Evolutionary conservation across 2,888 invertebrate species (phyloP).

Genomic region (Acronicta leporina): DNA sequence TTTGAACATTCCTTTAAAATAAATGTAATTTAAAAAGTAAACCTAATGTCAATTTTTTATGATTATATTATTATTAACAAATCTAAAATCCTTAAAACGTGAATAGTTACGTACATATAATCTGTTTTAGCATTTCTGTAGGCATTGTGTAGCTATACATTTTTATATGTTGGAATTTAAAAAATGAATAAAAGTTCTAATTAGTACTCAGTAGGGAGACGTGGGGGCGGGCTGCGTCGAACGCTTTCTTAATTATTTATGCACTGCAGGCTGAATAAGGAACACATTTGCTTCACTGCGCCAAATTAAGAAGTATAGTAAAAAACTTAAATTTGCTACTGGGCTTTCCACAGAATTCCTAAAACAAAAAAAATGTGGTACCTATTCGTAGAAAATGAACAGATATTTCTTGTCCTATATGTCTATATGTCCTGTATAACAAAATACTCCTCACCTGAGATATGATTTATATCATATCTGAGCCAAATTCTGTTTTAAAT

Average conservation of each 20-base stretch:
- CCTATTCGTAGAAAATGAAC: too few relatives aligned
- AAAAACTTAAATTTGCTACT: slow-evolving; percentile 28
- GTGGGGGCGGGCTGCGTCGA: slow-evolving; percentile 72
- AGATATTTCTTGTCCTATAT: too few relatives aligned
- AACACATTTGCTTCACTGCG: slow-evolving; percentile 75
- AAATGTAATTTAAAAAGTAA: too few relatives aligned
- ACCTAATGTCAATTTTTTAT: too few relatives aligned
- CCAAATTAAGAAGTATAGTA: slow-evolving; percentile 69
- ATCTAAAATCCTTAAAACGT: background rate
- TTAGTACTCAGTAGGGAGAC: slow-evolving; percentile 73
- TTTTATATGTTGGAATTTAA: slow-evolving; percentile 46
- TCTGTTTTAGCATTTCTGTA: slow-evolving; percentile 5
- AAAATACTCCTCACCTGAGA: too few relatives aligned
- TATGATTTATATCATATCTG: too few relatives aligned
- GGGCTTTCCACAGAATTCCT: background rate
- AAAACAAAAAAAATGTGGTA: background rate
- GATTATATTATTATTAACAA: background rate
- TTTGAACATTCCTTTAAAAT: too few relatives aligned
- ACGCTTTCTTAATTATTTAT: slow-evolving; percentile 83
- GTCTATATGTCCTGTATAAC: too few relatives aligned
- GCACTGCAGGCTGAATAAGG: slow-evolving; percentile 80
- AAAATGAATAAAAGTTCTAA: slow-evolving; percentile 71
- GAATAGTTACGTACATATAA: background rate
- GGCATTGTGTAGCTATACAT: slow-evolving; percentile 23
- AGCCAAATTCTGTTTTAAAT: too few relatives aligned